Evolutionary conservation across 2,113 vertebrate genomes (phyloP), one percentile per base, ranked within the genome.

Genomic region (Zonotrichia leucophrys): DNA sequence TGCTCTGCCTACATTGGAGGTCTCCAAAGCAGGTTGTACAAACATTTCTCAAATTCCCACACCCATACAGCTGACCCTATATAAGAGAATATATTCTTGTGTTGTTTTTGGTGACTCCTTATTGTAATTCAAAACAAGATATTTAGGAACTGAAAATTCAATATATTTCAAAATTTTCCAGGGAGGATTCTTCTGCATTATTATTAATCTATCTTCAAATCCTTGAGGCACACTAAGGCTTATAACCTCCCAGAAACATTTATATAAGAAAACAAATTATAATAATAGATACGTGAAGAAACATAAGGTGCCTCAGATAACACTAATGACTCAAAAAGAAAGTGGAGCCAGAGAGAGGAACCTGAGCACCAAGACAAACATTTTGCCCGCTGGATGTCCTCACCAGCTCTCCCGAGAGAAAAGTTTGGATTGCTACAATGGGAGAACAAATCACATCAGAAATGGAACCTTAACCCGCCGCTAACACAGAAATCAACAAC

Each of bases 381-480:
- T 8, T 0, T 0, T 5, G 20, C 37, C 31, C 0, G 3, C 52
- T 19, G 27, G 18, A n/a, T 37, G 50, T 44, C 64, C 69, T 56
- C 83, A 47, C 17, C 31, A 58, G 31, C 35, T 33, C 11, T 75
- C 56, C 22, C 6, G 0, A 7, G 11, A 13, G 44, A 66, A 27
- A 37, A 44, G 19, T 6, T 52, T 0, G 25, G 14, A 10, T 4
- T 17, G n/a, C 37, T 19, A 22, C 16, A 2, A 4, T 1, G 5
- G 15, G n/a, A 55, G 2, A 31, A 56, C 19, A 33, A 10, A n/a
- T 18, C 15, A 37, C 41, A 23, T 4, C 77, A 68, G 17, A 39
- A 59, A 44, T 0, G 3, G 15, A 62, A 25, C 53, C 22, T 47
- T 17, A 44, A 6, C 24, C 46, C 6, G 3, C 10, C 21, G 30